Base-by-base conservation (phyloP, 1,140 invertebrate genomes). In the Physella acuta region DNA sequence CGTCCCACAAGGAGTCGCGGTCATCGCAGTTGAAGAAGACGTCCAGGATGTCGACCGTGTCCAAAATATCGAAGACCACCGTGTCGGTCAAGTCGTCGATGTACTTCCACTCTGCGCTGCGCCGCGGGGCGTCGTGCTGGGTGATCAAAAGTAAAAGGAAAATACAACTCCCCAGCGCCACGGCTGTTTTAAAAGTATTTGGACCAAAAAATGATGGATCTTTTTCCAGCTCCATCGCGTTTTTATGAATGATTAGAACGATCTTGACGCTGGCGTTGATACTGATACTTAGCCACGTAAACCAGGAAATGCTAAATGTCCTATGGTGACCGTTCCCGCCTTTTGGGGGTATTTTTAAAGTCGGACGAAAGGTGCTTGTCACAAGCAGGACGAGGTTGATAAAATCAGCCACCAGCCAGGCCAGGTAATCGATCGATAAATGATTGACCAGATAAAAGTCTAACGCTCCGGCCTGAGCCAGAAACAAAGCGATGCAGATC, bases 71-170 rank as follows among this genome's bases (percentile, higher is more conserved):
- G 74, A 89, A 85, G 5, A 82, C 72, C 24, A 82, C 77, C 3
- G 75, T 78, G 2, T 70, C 76, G 1, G 77, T 78, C 3, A 82
- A 55, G 71, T 79, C 68, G 31, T 76, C 71, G 30, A 89, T 87
- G 71, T 85, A 87, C 14, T 79, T 68, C 68, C 87, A 82, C 31
- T 85, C 77, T 52, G 84, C 76, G 33, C 84, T 80, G 51, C 86
- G 79, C 8, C 78, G 71, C 36, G 84, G 78, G 30, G 87, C 84
- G 78, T 88, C 84, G 70, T 89, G 86, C 72, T 89, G 88, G 62
- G 84, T 85, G 68, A 87, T 85, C 3, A 89, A 82, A 3, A 89
- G 75, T 17, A 89, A 77, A 3, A 89, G 71, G 73, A 89, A 90
- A 5, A 89, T 77, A 49, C 88, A 76, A 4, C 85, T 82, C 16